Evolutionary conservation across 2,888 invertebrate genomes (phyloP), one percentile per base, ranked within the genome.

Genomic region (Oscheius sp.): DNA sequence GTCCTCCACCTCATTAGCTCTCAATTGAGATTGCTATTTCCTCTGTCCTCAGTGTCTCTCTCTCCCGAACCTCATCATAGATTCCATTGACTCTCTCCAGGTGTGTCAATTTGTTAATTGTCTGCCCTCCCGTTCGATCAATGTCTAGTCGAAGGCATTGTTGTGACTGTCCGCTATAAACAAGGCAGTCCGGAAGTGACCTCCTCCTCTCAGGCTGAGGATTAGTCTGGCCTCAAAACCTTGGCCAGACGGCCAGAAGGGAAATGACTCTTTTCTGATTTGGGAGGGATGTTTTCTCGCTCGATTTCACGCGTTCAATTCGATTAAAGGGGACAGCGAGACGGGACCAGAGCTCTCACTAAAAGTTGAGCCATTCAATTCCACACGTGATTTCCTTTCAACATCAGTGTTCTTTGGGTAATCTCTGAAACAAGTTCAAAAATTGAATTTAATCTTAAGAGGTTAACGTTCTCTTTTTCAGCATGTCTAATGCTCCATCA

Each of bases 401-500:
- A 7, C 42, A 42, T 42, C 42, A 42, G 42, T 5, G 42, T 42
- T 42, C 42, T 42, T 42, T 42, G 0, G 7, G 4, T 3, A 42
- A 42, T 42, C 7, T 42, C 42, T 7, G 3, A 42, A 42, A 42
- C 21, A 21, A 0, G 21, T 21, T 21, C 21, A 21, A 42, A 7
- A 5, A 42, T 7, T 42, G 42, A 42, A 42, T 5, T 7, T 42
- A 0, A 5, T 42, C 42, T 42, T 42, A 5, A 42, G 7, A 42
- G 0, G 7, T 42, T 21, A 0, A 21, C 21, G 21, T 0, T 21
- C 21, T 5, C 42, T 42, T 71, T 79, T 82, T 50, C 79, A 82
- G 82, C 82, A 10, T 82, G 82, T 71, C 74, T 82, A 48, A 82
- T 82, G 82, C 71, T 82, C 55, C 79, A 82, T 62, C 82, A 82